phyloP scores from a whole-genome alignment of 1,140 invertebrate species.

The Bombus cullumanus region DNA sequence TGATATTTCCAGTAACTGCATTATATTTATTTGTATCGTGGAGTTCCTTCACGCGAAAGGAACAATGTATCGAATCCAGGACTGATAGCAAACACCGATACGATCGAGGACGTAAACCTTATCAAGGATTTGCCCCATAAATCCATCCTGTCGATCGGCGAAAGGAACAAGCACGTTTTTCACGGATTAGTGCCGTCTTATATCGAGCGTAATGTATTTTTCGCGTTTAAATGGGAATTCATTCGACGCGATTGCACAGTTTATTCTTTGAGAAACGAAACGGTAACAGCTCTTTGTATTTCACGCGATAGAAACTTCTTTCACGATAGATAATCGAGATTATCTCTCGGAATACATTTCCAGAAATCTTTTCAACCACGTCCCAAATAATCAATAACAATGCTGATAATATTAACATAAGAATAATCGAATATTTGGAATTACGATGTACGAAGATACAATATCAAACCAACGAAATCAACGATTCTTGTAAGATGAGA shows the following conservation, averaged over 20 bases:
- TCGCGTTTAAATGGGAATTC: slow-evolving; percentile 9
- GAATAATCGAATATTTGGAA: not conserved
- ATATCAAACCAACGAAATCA: not conserved
- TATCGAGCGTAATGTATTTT: slow-evolving; percentile 25
- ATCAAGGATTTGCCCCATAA: slow-evolving; percentile 31
- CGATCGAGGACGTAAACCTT: slow-evolving; percentile 17
- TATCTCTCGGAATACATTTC: not conserved
- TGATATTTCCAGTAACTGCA: slow-evolving; percentile 36
- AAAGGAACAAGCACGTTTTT: slow-evolving; percentile 23
- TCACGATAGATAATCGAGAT: not conserved
- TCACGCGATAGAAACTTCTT: not conserved
- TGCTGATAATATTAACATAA: not conserved
- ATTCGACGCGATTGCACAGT: not conserved
- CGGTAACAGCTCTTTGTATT: not conserved
- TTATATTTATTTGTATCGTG: slow-evolving; percentile 34
- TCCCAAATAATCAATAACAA: not conserved
- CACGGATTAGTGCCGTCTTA: slow-evolving; percentile 34
- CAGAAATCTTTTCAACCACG: not conserved
- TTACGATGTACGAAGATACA: too few species aligned
- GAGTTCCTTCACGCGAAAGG: slow-evolving; percentile 10
- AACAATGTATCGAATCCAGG: not conserved
- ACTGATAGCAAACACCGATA: slow-evolving; percentile 22
- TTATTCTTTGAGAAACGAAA: not conserved
- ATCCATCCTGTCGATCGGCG: slow-evolving; percentile 9
- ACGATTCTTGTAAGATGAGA: not conserved